Base-by-base conservation (phyloP, 2,797 vertebrate species). In the Nothura maculosa region DNA sequence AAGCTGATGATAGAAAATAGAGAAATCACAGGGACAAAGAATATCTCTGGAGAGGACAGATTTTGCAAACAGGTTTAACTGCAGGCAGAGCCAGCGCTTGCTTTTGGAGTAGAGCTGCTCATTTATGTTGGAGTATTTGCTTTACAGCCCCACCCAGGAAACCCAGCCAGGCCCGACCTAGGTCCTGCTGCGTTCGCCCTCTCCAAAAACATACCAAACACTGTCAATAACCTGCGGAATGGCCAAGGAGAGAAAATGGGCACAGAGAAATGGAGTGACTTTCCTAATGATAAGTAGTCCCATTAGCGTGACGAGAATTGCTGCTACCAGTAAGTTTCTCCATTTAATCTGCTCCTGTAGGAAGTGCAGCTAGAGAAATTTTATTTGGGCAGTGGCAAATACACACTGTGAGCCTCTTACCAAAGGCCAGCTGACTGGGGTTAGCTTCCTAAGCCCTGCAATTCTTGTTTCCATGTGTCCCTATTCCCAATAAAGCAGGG, bases 241-340 rank as follows among this genome's bases (percentile, higher is more conserved):
- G 8, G 42, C 69, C 81, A 42, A 77, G 69, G 57, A 70, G 45
- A 78, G 62, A 34, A 34, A 62, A 45, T 2, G 18, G 70, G 28
- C 25, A 16, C 40, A 16, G 50, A 27, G 76, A 83, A 85, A 22
- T 50, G 32, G 32, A 58, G 70, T 74, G 18, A 2, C 67, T 89
- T 89, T 92, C 50, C 58, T 66, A 34, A 48, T 40, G 45, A 25
- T 38, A 55, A n/a, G 24, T 22, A 67, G 27, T 55, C 34, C 50
- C 1, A 0, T 48, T 27, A 72, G 3, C 27, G 24, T 6, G 42
- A 3, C 0, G 45, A 57, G 50, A 72, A 36, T 3, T 76, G 40
- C n/a, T 28, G 30, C 30, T 38, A 10, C 55, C 48, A 58, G 7
- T 52, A 58, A 19, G 38, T 66, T 74, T 77, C 24, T n/a, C 38